Base-by-base conservation (phyloP, 2,113 vertebrate species). In the Prochilodus magdalenae region DNA sequence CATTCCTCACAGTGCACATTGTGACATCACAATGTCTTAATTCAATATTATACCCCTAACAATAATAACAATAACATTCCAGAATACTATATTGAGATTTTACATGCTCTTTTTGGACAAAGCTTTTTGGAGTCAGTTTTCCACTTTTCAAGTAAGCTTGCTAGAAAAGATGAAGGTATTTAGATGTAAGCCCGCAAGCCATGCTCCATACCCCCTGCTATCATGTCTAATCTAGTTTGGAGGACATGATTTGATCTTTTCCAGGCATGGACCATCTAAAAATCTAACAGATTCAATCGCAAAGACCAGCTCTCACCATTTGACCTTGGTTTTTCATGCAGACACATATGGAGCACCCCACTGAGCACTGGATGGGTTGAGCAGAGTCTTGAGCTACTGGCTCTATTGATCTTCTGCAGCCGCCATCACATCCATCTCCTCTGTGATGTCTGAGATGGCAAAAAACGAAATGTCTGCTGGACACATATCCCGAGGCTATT, bases 181-280 rank as follows among this genome's bases (percentile, higher is more conserved):
- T 88, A 86, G 88, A 88, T 77, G 86, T 82, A 82, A 76, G 80
- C 78, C 86, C 22, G 0, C 30, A 77, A 81, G 76, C 59, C n/a
- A 36, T 67, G 66, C 65, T 79, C 30, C 69, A 49, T 70, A 70
- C 60, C 62, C 73, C 66, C 83, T 82, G 59, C 82, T 87, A 49
- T 47, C 82, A 84, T 81, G 80, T 88, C 74, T 87, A 86, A 89
- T 90, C 82, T 75, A 81, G 51, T 82, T 81, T 77, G 70, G 75
- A 91, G 84, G 86, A 90, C 84, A 80, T 82, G 80, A 92, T 89
- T 88, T 91, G 87, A 91, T 90, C 88, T 87, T 1, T 14, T 75
- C 59, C 80, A 88, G 89, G 86, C 84, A 81, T 73, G 11, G 75
- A 81, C 84, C 83, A 88, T 89, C 85, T 81, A 65, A 88, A 86